Base-by-base conservation (phyloP, 2,888 invertebrate species). In the Molorchus minor region DNA sequence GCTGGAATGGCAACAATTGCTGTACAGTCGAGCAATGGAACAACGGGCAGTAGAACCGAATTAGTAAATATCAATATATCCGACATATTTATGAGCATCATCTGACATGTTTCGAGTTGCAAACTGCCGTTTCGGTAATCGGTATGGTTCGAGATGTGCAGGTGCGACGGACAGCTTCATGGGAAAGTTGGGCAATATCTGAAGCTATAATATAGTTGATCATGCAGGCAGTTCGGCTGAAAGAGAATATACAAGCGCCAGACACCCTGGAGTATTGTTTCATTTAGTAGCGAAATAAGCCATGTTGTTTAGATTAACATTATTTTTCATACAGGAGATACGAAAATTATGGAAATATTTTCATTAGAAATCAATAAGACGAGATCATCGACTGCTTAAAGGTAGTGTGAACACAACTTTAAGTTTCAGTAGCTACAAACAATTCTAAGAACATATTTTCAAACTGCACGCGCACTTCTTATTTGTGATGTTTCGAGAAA, bases 141-240 rank as follows among this genome's bases (percentile, higher is more conserved):
- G 36, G 44, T 54, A 17, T 29, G 33, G 52, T 51, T 61, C 52
- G 55, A 61, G 61, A 66, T 65, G 71, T 72, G 71, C 73, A 71
- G 69, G 71, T 75, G 73, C 71, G 59, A 65, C 67, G 65, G 62
- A 61, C 64, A 69, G 65, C 66, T 68, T 67, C 68, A 64, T 65
- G 59, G 54, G 69, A 68, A 71, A 72, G 67, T 68, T 61, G 58
- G 63, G 69, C 71, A 67, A 64, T 62, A 62, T 69, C 69, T 71
- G 70, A 73, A 72, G 73, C 73, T 67, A 66, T 30, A 35, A 43
- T 56, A 62, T 56, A 70, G 66, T 64, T 69, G 64, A 61, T 70
- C 73, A 73, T 75, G 75, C 75, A 72, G 53, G 64, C 64, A 63
- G 61, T 62, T 62, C 68, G 57, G 69, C 73, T 74, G 72, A 71